Percentiles rank a stretch among this genome's conserved stretches.
Conservation (phyloP, 2,797 vertebrate species). For the Sebastes flavidus region DNA sequence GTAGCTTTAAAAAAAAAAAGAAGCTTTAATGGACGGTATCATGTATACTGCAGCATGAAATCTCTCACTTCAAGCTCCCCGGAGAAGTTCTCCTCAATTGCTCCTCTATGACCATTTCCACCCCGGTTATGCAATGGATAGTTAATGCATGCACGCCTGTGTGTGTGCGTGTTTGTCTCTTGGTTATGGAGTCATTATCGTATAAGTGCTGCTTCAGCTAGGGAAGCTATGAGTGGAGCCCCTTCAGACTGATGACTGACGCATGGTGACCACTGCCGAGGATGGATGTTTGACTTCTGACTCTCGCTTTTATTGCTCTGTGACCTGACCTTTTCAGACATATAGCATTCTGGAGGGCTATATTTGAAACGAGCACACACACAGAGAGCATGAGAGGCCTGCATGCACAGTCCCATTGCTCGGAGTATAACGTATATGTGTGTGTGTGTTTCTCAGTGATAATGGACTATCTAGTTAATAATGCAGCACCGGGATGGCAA, state of each 20-base stretch:
- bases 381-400: not conserved
- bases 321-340: conserved; percentile 9
- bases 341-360: not conserved
- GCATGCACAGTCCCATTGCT: not conserved
- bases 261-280: conserved; percentile 26
- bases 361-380: conserved; percentile 27
- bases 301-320: conserved; percentile 23
- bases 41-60: not conserved
- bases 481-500: conserved; percentile 58
- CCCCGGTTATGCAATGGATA: conserved; percentile 23
- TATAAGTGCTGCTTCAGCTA: conserved; percentile 21
- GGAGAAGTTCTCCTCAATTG: conserved; percentile 1
- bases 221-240: conserved; percentile 13
- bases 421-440: not conserved
- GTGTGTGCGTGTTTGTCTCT: conserved; percentile 8
- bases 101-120: conserved; percentile 14
- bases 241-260: conserved; percentile 45
- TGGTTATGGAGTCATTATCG: conserved; percentile 20
- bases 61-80: not conserved
- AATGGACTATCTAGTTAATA: conserved; percentile 70
- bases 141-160: not conserved
- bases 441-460: conserved; percentile 27
- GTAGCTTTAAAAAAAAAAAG: not conserved
- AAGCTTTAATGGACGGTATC: not conserved
- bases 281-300: conserved; percentile 37